phyloP scores from a whole-genome alignment of 2,888 invertebrate genomes.

The Campoletis raptor region DNA sequence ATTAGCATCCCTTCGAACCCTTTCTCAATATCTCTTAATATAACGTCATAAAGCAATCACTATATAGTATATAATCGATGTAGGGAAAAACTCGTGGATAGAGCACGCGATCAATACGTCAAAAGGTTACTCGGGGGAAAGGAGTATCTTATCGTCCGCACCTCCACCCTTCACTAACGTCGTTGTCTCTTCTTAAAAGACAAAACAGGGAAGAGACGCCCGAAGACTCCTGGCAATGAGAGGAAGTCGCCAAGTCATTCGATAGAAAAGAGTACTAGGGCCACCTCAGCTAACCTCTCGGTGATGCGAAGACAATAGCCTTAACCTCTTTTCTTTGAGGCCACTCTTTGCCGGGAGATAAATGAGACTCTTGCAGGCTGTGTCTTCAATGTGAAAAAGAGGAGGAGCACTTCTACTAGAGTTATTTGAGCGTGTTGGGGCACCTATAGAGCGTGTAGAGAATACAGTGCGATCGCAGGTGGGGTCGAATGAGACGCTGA shows the following conservation, averaged over 20 bases:
- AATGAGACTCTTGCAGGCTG: slow-evolving; percentile 50
- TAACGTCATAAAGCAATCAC: background rate
- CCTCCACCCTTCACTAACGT: background rate
- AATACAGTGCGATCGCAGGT: background rate
- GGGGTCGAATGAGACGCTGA: background rate
- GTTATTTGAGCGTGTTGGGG: slow-evolving; percentile 41
- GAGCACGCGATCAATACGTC: slow-evolving; percentile 34
- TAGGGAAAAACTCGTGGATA: slow-evolving; percentile 39
- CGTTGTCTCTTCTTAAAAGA: slow-evolving; percentile 25
- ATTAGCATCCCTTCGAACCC: background rate
- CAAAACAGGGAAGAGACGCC: slow-evolving; percentile 34
- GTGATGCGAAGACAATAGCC: slow-evolving; percentile 60
- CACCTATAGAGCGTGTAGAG: slow-evolving; percentile 1
- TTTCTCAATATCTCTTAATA: background rate
- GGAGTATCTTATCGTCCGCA: slow-evolving; percentile 41
- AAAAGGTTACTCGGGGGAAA: slow-evolving; percentile 20
- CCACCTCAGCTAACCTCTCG: slow-evolving; percentile 1
- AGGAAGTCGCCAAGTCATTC: slow-evolving; percentile 54
- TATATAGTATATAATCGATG: slow-evolving; percentile 34
- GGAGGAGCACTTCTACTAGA: slow-evolving; percentile 4
- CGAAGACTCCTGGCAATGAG: background rate
- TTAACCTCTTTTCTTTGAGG: slow-evolving; percentile 66
- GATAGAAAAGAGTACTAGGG: slow-evolving; percentile 36
- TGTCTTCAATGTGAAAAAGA: background rate
- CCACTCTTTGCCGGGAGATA: slow-evolving; percentile 53